Conservation (phyloP, 2,888 invertebrate genomes). For the Diachrysia chrysitis region DNA sequence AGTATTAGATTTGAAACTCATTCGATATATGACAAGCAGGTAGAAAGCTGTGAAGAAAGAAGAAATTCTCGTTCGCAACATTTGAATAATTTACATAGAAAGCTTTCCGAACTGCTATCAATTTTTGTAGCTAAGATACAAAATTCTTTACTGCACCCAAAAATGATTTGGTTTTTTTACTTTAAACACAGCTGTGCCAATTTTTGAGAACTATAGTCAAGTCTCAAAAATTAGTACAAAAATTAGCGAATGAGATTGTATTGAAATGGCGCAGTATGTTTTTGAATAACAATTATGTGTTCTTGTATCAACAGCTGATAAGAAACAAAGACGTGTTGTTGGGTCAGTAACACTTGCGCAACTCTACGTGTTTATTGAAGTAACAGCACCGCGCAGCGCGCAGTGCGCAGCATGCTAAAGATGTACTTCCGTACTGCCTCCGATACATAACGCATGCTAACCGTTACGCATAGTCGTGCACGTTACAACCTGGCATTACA, state of each 20-base stretch:
- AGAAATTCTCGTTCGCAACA: constrained; percentile 57
- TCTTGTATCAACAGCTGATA: constrained; percentile 30
- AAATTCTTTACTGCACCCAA: constrained; percentile 19
- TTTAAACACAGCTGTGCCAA: constrained; percentile 3
- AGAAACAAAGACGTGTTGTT: constrained; percentile 41
- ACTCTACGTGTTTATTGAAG: constrained; percentile 43
- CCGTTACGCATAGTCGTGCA: constrained; percentile 40
- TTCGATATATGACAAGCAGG: constrained; percentile 36
- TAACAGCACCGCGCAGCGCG: constrained; percentile 18
- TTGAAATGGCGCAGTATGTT: neutral
- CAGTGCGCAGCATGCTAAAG: constrained; percentile 43
- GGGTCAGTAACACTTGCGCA: constrained; percentile 53
- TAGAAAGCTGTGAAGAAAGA: constrained; percentile 60
- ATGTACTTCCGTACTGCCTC: constrained; percentile 47
- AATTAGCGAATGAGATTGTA: neutral
- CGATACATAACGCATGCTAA: constrained; percentile 46
- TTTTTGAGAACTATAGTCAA: no score
- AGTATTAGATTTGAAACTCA: constrained; percentile 8
- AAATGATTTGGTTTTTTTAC: neutral
- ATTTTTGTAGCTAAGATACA: constrained; percentile 38
- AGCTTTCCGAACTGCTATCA: constrained; percentile 48
- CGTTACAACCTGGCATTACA: constrained; percentile 35
- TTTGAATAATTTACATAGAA: constrained; percentile 60
- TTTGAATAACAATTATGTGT: constrained; percentile 25
- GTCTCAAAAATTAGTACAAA: neutral